Conservation (phyloP, 1,140 invertebrate species). For the Fopius arisanus region DNA sequence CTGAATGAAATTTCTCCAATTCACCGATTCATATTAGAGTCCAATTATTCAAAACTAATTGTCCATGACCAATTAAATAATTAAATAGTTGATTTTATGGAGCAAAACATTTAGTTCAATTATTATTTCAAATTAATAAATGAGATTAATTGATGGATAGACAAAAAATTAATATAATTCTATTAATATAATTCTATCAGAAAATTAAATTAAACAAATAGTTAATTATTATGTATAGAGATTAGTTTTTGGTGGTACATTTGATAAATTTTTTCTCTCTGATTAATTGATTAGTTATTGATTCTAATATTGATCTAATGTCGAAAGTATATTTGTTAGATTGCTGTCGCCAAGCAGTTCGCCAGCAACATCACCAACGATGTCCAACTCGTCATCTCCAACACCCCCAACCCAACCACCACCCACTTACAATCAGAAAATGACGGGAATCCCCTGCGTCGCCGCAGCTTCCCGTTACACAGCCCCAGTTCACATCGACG, state of each 20-base stretch:
- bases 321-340: constrained; percentile 61
- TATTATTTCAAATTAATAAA: no score
- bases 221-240: not conserved
- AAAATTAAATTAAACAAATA: no score
- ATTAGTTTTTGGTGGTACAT: not conserved
- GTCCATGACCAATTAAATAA: no score
- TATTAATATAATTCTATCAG: no score
- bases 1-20: no score
- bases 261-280: not conserved
- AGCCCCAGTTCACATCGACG: constrained; percentile 96
- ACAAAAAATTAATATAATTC: no score
- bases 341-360: constrained; percentile 73
- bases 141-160: no score
- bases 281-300: not conserved
- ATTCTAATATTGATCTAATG: constrained; percentile 39
- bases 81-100: no score
- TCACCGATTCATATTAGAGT: no score
- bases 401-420: constrained; percentile 67
- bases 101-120: no score
- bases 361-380: constrained; percentile 73
- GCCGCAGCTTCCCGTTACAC: constrained; percentile 91
- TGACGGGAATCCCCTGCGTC: constrained; percentile 89
- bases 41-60: no score
- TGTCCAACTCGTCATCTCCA: constrained; percentile 73
- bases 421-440: constrained; percentile 70